These are phyloP conservation scores for Holothuria glaberrima DNA, from an alignment of 35 echinoderm and acorn worm genomes.

Conservation along the genomic window DNA sequence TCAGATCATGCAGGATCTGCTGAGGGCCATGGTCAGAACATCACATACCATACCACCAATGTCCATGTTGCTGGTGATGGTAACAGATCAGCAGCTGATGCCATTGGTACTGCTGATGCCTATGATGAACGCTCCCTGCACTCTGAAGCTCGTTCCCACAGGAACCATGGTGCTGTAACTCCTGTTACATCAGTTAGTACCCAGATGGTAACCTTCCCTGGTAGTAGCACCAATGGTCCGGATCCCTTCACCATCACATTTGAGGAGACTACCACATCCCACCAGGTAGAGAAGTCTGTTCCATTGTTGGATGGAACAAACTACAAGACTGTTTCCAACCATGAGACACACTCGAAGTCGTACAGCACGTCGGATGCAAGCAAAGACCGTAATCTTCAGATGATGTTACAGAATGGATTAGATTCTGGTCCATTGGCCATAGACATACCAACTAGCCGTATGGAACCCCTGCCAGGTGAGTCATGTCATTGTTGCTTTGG, in stretches of 20 bases:
- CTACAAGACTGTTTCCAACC: slow-evolving; percentile 86
- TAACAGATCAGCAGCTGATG: not conserved
- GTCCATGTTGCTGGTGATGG: slow-evolving; percentile 29
- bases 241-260: slow-evolving; percentile 89
- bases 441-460: slow-evolving; percentile 67
- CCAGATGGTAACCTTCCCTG: slow-evolving; percentile 81
- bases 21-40: slow-evolving; percentile 24
- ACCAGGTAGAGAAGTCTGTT: slow-evolving; percentile 81
- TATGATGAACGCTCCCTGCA: slow-evolving; percentile 24
- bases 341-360: slow-evolving; percentile 86
- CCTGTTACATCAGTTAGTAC: slow-evolving; percentile 44
- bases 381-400: slow-evolving; percentile 80
- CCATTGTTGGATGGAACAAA: slow-evolving; percentile 82
- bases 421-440: slow-evolving; percentile 91
- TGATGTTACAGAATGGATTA: slow-evolving; percentile 83
- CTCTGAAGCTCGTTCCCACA: slow-evolving; percentile 31
- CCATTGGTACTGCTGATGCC: not conserved
- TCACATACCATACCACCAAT: slow-evolving; percentile 52
- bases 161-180: slow-evolving; percentile 37
- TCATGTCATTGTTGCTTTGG: not conserved
- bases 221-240: not conserved
- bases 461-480: slow-evolving; percentile 72
- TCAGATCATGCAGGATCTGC: slow-evolving; percentile 37
- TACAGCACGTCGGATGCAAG: slow-evolving; percentile 87
- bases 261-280: slow-evolving; percentile 91